Percentiles rank a stretch among this genome's conserved stretches.
Conservation (phyloP, 2,113 vertebrate genomes). For the Capreolus pygargus region DNA sequence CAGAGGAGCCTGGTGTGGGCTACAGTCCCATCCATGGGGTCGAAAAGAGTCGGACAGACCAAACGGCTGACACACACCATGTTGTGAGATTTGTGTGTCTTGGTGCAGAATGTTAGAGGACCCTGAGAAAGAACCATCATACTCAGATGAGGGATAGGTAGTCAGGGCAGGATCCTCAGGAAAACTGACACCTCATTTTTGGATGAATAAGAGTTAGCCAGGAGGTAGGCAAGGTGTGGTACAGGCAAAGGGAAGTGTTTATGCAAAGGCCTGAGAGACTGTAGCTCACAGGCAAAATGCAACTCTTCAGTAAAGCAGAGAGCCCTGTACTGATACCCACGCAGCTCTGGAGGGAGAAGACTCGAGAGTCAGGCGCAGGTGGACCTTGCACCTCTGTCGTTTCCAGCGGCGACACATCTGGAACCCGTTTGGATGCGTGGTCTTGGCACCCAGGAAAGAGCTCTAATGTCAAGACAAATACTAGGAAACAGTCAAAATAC, state of each 20-base stretch:
- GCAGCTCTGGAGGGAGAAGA: not conserved
- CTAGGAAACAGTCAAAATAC: not conserved
- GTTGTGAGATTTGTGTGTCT: not conserved
- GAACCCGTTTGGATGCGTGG: not conserved
- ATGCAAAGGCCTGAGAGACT: not conserved
- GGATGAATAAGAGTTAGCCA: not conserved
- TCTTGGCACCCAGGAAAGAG: not conserved
- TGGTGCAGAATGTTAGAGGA: not conserved
- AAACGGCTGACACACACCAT: not conserved
- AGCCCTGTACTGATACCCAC: not conserved
- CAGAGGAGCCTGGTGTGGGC: not conserved
- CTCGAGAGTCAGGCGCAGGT: not conserved
- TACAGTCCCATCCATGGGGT: not conserved
- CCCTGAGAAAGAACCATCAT: not conserved
- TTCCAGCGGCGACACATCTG: not conserved
- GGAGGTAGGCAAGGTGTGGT: not conserved
- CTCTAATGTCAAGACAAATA: not conserved
- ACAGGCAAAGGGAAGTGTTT: not conserved
- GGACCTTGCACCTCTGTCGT: not conserved
- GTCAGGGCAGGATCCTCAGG: not conserved
- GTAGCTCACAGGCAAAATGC: not conserved
- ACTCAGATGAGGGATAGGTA: not conserved
- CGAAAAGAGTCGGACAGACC: not conserved
- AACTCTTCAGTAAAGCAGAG: rapidly evolving
- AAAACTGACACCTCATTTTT: not conserved